Evolutionary conservation across 2,888 invertebrate genomes (phyloP).

Genomic region (Noctua comes): DNA sequence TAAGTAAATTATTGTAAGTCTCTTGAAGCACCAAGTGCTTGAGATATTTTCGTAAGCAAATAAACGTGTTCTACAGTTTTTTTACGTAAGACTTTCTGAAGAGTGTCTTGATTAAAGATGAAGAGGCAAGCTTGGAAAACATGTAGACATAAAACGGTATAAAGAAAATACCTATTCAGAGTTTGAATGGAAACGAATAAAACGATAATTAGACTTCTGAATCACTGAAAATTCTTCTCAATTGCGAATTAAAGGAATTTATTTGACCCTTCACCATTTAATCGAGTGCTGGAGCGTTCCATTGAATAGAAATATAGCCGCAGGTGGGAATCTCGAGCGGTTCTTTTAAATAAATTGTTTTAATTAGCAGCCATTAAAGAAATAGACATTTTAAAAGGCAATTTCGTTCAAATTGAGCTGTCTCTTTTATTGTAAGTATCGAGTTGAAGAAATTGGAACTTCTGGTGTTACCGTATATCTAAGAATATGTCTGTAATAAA

Average conservation of each 20-base stretch:
- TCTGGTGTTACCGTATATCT: background rate
- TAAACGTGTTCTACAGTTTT: background rate
- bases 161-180: conserved; percentile 7
- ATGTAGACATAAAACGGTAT: background rate
- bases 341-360: conserved; percentile 61
- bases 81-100: conserved; percentile 11
- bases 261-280: conserved; percentile 58
- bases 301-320: conserved; percentile 55
- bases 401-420: conserved; percentile 50
- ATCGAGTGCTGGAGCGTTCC: conserved; percentile 54
- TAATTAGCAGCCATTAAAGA: conserved; percentile 57
- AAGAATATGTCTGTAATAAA: background rate
- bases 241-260: conserved; percentile 68
- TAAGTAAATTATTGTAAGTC: background rate
- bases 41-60: conserved; percentile 2
- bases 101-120: conserved; percentile 34
- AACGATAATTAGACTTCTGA: conserved; percentile 60
- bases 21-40: background rate
- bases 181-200: conserved; percentile 40
- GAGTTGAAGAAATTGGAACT: background rate
- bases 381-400: conserved; percentile 47
- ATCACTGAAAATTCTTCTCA: conserved; percentile 53
- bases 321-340: conserved; percentile 53
- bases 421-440: conserved; percentile 20
- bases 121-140: background rate